Conservation (phyloP, 2,888 invertebrate genomes). For the Colostygia pectinataria region DNA sequence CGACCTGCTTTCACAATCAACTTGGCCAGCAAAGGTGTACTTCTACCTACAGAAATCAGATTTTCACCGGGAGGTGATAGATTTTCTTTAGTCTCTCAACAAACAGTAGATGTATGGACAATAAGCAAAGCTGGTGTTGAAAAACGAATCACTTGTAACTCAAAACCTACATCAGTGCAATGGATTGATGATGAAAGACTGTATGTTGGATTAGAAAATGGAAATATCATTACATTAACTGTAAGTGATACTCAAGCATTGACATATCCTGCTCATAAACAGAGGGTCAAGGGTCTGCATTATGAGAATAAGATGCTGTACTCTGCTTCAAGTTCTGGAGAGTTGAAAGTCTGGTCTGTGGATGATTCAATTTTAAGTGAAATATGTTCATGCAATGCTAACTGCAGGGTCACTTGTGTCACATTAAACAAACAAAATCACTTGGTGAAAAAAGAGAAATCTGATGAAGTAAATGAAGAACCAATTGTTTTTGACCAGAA, state of each 20-base stretch:
- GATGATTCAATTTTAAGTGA: constrained; percentile 68
- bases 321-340: constrained; percentile 90
- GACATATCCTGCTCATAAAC: constrained; percentile 82
- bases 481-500: constrained; percentile 33
- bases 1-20: constrained; percentile 95
- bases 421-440: constrained; percentile 80
- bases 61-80: constrained; percentile 91
- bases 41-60: constrained; percentile 74
- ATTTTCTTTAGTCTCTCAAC: constrained; percentile 89
- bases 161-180: constrained; percentile 87
- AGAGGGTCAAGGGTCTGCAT: constrained; percentile 87
- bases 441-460: constrained; percentile 68
- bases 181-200: constrained; percentile 86
- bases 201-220: constrained; percentile 89
- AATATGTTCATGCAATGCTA: constrained; percentile 84
- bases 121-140: constrained; percentile 89
- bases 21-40: constrained; percentile 86
- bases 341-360: constrained; percentile 88
- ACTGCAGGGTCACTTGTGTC: constrained; percentile 89
- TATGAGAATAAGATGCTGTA: constrained; percentile 83
- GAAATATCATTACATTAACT: constrained; percentile 84
- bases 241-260: constrained; percentile 75
- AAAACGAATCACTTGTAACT: constrained; percentile 85
- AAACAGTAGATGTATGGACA: constrained; percentile 90
- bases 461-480: constrained; percentile 42